These are phyloP conservation scores for Anguilla pacifica DNA, from an alignment of 2,797 vertebrate genomes.

Conservation along the genomic window DNA sequence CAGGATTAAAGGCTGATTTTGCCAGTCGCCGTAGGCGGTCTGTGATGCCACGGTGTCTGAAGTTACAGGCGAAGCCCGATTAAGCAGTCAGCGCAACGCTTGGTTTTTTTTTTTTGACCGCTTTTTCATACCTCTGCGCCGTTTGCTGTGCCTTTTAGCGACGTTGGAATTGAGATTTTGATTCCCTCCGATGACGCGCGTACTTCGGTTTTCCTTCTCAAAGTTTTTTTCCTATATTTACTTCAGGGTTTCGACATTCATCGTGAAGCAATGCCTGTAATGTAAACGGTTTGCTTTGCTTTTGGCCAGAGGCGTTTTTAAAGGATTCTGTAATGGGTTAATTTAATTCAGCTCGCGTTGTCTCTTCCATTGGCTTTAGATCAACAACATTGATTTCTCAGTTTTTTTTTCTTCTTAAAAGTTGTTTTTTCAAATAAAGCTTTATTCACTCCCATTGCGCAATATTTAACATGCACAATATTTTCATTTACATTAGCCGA, in stretches of 20 bases:
- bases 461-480: neutral
- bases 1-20: neutral
- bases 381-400: neutral
- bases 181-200: neutral
- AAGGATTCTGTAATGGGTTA: neutral
- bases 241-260: neutral
- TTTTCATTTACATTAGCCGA: neutral
- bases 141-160: conserved; percentile 65
- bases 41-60: neutral
- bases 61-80: too few relatives aligned
- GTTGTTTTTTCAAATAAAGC: neutral
- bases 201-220: neutral
- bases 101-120: conserved; percentile 46
- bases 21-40: neutral
- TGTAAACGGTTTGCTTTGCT: neutral
- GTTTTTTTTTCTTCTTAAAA: neutral
- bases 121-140: conserved; percentile 67
- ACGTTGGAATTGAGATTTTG: conserved; percentile 20
- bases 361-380: neutral
- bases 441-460: neutral
- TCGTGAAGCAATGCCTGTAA: neutral
- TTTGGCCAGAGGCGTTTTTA: neutral
- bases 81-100: conserved; percentile 25
- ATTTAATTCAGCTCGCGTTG: neutral
- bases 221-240: neutral